Percentiles rank a stretch among this genome's conserved stretches.
Conservation (phyloP, 2,888 invertebrate genomes). For the Penaeus monodon region DNA sequence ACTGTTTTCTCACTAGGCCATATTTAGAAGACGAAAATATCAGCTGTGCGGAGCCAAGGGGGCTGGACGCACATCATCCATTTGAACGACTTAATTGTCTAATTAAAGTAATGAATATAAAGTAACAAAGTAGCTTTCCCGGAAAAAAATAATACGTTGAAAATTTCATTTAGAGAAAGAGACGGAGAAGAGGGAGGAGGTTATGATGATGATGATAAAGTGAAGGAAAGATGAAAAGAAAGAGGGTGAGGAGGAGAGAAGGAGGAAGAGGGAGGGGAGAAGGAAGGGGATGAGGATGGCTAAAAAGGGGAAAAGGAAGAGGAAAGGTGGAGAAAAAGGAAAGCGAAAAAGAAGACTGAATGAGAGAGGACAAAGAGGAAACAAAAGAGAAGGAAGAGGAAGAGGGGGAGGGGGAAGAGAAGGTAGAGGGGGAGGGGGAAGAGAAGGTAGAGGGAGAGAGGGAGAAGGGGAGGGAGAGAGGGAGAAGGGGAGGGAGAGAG, state of each 20-base stretch:
- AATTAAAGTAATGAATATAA: no score
- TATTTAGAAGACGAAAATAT: no score
- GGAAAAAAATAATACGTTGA: no score
- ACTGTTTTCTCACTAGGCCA: no score
- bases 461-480: no score
- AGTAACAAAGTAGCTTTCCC: no score
- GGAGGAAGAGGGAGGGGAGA: not conserved
- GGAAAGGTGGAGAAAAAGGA: not conserved
- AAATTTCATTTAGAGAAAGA: conserved; percentile 6
- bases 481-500: not conserved
- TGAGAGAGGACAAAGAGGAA: not conserved
- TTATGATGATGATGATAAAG: no score
- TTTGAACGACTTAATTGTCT: no score
- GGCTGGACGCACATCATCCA: no score
- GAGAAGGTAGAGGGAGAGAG: not conserved
- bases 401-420: not conserved
- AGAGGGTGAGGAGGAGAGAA: not conserved
- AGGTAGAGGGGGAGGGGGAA: not conserved
- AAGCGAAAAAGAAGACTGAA: not conserved
- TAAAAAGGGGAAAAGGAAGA: not conserved
- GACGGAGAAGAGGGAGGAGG: not conserved
- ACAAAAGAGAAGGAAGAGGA: not conserved
- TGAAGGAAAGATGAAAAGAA: not conserved
- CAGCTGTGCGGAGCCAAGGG: no score
- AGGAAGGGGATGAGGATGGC: not conserved